A percentile compares a stretch with the other conserved stretches of the same genome.
Conservation (phyloP, 2,888 invertebrate genomes). For the Tupiocoris notatus region DNA sequence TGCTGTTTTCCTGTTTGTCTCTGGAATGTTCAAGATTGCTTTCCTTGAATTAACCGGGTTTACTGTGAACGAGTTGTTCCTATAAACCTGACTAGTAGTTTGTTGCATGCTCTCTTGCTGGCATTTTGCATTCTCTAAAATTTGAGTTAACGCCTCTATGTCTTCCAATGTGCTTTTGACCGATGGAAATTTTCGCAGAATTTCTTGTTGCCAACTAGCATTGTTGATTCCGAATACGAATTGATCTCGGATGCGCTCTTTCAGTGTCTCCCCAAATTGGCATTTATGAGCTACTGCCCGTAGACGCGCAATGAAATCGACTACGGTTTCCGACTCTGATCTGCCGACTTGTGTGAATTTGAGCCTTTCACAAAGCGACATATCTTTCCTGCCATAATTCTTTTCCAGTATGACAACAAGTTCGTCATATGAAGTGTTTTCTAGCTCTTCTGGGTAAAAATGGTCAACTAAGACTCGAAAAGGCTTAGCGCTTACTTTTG, state of each 20-base stretch:
- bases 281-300: not conserved
- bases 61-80: too few relatives aligned
- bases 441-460: too few relatives aligned
- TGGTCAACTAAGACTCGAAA: too few relatives aligned
- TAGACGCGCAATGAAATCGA: not conserved
- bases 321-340: not conserved
- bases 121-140: too few relatives aligned
- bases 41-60: too few relatives aligned
- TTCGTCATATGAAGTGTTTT: not conserved
- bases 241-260: slow-evolving; percentile 11
- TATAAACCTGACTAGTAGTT: too few relatives aligned
- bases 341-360: not conserved
- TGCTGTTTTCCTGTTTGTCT: not conserved
- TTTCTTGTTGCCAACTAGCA: not conserved
- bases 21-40: too few relatives aligned
- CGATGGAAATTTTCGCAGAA: not conserved
- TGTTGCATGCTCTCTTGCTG: too few relatives aligned
- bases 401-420: not conserved
- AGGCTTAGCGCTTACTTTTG: not conserved
- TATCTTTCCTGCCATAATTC: not conserved
- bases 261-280: not conserved
- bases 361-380: not conserved
- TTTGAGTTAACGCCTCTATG: too few relatives aligned
- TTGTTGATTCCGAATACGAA: slow-evolving; percentile 6
- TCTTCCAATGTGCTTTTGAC: not conserved